Base-by-base conservation (phyloP, 2,888 invertebrate species). In the Amphipyra tragopoginis region DNA sequence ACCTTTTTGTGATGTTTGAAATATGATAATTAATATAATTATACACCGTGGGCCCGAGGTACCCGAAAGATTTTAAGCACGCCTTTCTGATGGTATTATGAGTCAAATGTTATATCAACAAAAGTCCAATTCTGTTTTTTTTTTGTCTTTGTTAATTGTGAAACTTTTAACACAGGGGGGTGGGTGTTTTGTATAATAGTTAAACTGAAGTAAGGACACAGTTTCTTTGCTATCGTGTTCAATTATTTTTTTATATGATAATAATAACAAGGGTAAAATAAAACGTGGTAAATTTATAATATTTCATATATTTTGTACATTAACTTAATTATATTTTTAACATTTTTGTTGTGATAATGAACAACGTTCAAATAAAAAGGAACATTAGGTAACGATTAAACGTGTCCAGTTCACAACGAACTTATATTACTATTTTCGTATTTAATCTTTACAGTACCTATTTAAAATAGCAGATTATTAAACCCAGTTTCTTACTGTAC, bases 321-420 rank as follows among this genome's bases (percentile, higher is more conserved):
- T 72, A 52, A n/a, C 21, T 21, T 21, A 29, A 29, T 29, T 29
- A 29, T 4, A 4, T 7, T 29, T 47, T 40, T n/a, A 54, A 40
- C 9, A 48, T 43, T 3, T 44, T 38, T 72, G 94, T 94, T 94
- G 93, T 89, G 82, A 86, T 65, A 93, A 88, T 94, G 92, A 93
- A 93, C 93, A 58, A 87, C 93, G 86, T 87, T 87, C 76, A 94
- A 92, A 86, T 14, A 38, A 53, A 13, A 38, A 47, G 34, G 1
- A 40, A 54, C 38, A 56, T 68, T 65, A 51, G 55, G 8, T 39
- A 53, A 54, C 13, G 60, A 61, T 90, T 93, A 84, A 90, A 90
- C 86, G 92, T 93, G 92, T 88, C 93, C 93, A 94, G 92, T 92
- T 84, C 86, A 86, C 93, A 94, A 94, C 94, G 68, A 53, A 71